A percentile compares a stretch with the other conserved stretches of the same genome.
Conservation (phyloP, 2,888 invertebrate genomes). For the Axea sp. region DNA sequence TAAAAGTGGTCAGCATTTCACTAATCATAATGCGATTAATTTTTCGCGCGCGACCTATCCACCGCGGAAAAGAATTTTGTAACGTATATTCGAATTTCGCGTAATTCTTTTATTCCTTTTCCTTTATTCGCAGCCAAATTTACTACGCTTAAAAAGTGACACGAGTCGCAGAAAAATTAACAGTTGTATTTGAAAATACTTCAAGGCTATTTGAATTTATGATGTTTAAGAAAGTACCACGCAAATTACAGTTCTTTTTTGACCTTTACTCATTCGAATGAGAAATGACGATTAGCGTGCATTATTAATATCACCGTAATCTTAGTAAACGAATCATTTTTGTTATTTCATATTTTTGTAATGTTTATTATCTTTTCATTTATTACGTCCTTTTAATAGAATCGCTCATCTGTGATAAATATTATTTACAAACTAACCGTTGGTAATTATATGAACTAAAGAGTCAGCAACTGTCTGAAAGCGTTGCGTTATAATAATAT, state of each 20-base stretch:
- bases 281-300: conserved; percentile 1
- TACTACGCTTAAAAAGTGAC: too few species aligned
- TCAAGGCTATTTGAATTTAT: too few species aligned
- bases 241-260: conserved; percentile 4
- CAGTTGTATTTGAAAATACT: too few species aligned
- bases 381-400: too few species aligned
- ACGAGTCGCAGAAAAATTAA: too few species aligned
- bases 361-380: too few species aligned
- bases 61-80: background rate
- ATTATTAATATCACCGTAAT: background rate
- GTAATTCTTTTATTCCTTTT: background rate
- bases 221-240: conserved; percentile 4
- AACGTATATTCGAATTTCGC: background rate
- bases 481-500: conserved; percentile 14
- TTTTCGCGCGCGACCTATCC: conserved; percentile 1
- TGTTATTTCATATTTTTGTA: too few species aligned
- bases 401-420: too few species aligned
- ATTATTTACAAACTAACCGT: background rate
- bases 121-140: background rate
- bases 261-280: conserved; percentile 6
- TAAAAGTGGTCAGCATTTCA: conserved; percentile 14
- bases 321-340: too few species aligned
- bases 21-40: conserved; percentile 4
- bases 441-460: too few species aligned
- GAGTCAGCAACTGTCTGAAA: background rate